Evolutionary conservation across 2,113 vertebrate genomes (phyloP).

Genomic region (Ciconia boyciana): DNA sequence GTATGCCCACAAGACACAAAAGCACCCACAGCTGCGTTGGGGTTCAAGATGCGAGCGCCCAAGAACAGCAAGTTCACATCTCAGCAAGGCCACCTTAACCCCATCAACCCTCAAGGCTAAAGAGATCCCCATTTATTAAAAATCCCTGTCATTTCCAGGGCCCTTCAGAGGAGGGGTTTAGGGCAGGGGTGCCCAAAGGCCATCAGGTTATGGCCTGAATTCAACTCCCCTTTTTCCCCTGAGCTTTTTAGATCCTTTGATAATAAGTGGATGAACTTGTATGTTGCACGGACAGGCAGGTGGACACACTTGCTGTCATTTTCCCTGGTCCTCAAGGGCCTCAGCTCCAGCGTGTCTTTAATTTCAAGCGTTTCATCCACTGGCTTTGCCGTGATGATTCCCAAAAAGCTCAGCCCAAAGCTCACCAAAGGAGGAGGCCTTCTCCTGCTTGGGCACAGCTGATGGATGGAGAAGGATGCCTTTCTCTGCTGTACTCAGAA

Average conservation of each 20-base stretch:
- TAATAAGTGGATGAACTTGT: background rate
- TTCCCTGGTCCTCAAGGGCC: background rate
- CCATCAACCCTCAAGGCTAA: background rate
- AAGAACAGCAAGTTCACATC: background rate
- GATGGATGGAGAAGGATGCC: background rate
- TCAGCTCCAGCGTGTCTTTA: background rate
- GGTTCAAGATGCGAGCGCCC: background rate
- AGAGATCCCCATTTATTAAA: background rate
- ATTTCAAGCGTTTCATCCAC: background rate
- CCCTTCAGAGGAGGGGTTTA: background rate
- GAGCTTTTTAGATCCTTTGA: background rate
- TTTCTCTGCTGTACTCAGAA: rapidly evolving
- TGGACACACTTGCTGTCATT: background rate
- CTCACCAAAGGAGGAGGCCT: background rate
- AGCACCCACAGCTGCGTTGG: background rate
- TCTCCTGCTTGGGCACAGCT: background rate
- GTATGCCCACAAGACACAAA: background rate
- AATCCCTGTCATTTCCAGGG: background rate
- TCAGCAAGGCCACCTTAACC: background rate
- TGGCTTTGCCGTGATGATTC: background rate
- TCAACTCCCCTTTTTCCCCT: background rate
- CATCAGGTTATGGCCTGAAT: background rate
- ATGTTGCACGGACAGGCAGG: background rate
- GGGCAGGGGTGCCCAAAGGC: background rate
- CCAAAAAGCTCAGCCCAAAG: background rate